Evolutionary conservation across 2,113 vertebrate species (phyloP), one percentile per base, ranked within the genome.

Genomic region (Tretioscincus oriximinensis): DNA sequence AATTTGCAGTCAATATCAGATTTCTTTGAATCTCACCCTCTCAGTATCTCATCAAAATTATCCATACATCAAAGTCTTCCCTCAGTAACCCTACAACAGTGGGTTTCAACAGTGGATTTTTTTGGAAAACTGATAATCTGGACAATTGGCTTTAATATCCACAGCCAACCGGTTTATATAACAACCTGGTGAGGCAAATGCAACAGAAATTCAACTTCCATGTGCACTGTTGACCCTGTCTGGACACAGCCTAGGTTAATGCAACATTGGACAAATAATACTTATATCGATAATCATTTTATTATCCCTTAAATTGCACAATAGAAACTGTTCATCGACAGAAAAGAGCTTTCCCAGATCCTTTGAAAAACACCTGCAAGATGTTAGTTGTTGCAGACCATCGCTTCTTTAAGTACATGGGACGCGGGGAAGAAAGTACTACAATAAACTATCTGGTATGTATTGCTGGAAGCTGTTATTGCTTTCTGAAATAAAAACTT

Each of bases 361-460:
- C 92, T 68, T 91, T 93, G 86, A 99, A 95, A 93, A 98, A 99
- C 85, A 99, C 99, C 0, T 99, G 99, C 85, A 96, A 97, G 51
- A 93, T 99, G 90, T 78, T 99, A 88, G 96, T 99, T 77, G 99
- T 99, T 10, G 99, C 99, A 29, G 99, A 99, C 88, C 96, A 99
- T 90, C 98, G 98, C 66, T 99, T 99, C 88, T 99, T 95, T 89
- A 91, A 86, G 74, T 93, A 98, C 90, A 99, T 99, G 98, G 99
- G 99, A 35, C 95, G 98, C 5, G 93, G 95, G 81, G 97, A 99
- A 76, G 98, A 99, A 93, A 99, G 98, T 65, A 97, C 97, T 47
- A 99, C 99, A 0, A 96, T 99, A 72, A 99, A 99, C 87, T 99
- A 99, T 89, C 91, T 99, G 92, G 99, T 99, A 85, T 93, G 92